Percentiles rank a stretch among this genome's conserved stretches.
Evolutionary conservation across 2,888 invertebrate genomes (phyloP).

Genomic region (Zygaena filipendulae): DNA sequence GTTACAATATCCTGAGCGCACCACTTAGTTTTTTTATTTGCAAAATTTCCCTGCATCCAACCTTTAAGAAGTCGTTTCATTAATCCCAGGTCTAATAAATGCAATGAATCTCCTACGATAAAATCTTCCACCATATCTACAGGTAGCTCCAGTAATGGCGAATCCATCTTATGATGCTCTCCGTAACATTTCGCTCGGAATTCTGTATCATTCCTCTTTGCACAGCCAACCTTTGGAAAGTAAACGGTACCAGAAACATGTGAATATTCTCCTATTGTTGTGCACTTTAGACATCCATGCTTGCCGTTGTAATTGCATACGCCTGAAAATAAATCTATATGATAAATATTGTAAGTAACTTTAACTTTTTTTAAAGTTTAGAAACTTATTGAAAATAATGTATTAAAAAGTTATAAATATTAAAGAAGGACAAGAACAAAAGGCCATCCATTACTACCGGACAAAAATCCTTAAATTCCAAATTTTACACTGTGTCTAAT

Average conservation of each 20-base stretch:
- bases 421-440: too few relatives aligned
- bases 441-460: too few relatives aligned
- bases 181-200: conserved; percentile 7
- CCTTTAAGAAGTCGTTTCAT: conserved; percentile 17
- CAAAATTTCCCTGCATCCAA: conserved; percentile 18
- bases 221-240: conserved; percentile 2
- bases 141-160: conserved; percentile 8
- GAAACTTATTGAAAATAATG: too few relatives aligned
- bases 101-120: conserved; percentile 16
- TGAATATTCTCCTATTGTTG: conserved; percentile 6
- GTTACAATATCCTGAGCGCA: conserved; percentile 6
- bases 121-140: conserved; percentile 19
- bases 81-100: conserved; percentile 16
- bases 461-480: too few relatives aligned
- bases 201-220: conserved; percentile 4
- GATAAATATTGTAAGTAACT: neutral
- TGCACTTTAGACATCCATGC: conserved; percentile 3
- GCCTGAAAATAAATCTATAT: neutral
- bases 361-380: too few relatives aligned
- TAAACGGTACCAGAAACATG: conserved; percentile 7
- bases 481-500: too few relatives aligned
- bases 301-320: neutral
- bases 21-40: conserved; percentile 14
- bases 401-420: too few relatives aligned
- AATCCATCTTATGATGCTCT: conserved; percentile 11